Base-by-base conservation (phyloP, 2,888 invertebrate species). In the Drosophila fungiperda region DNA sequence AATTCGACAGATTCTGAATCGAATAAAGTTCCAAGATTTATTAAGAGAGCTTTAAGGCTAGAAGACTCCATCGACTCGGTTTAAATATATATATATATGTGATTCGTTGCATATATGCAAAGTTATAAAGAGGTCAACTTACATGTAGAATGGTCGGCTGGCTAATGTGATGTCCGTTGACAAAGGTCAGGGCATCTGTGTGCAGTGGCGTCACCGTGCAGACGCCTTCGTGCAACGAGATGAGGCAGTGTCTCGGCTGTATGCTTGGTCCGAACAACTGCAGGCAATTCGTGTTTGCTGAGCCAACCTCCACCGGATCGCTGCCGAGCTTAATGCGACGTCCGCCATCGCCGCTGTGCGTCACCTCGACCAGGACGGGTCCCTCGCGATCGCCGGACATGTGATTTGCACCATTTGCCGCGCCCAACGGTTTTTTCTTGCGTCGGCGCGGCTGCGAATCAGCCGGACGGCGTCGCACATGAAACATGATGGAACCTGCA, bases 401-500 rank as follows among this genome's bases (percentile, higher is more conserved):
- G 80, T 94, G 93, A 71, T 92, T 94, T 79, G 94, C 92, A 20
- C 95, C 94, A 82, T 94, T 94, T 57, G 93, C 90, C 52, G 93
- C 90, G 29, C 93, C 93, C 90, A 94, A 93, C 20, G 94, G 94
- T 93, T 96, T 96, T 95, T 98, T 98, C 94, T 98, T 97, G 87
- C 98, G 96, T 83, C 98, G 96, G 74, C 98, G 95, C 77, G 97
- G 98, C 93, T 96, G 97, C 90, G 97, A 96, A 93, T 98, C 98
- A 58, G 97, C 97, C 83, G 99, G 98, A 92, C 98, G 95, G 92
- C 98, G 95, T 92, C 98, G 95, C 93, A 99, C 97, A 94, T 99
- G 99, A 93, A 99, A 99, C 97, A 98, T 99, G 92, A 99, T 97
- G 91, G 98, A 98, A 93, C 98, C 98, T 97, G 94, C 8, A 76